Evolutionary conservation across 37 sponge, comb jelly and placozoan genomes (phyloP).

Genomic region (Eunapius fragilis): DNA sequence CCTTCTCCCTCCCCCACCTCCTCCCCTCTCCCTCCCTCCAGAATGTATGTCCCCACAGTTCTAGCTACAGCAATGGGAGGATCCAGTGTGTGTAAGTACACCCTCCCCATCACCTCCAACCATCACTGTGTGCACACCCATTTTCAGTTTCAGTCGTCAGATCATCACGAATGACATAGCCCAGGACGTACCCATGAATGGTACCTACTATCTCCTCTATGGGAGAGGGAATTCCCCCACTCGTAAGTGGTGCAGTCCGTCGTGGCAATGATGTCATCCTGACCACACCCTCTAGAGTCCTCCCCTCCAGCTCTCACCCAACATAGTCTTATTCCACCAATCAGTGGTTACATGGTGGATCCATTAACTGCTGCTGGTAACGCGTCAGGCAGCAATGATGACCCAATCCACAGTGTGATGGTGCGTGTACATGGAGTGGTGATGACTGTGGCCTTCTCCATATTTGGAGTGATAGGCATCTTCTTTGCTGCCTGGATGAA

Average conservation of each 20-base stretch:
- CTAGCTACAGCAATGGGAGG: neutral
- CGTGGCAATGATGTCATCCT: neutral
- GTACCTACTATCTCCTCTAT: neutral
- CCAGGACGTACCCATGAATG: neutral
- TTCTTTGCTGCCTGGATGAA: neutral
- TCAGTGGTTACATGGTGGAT: neutral
- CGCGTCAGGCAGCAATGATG: neutral
- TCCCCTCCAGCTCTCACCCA: neutral
- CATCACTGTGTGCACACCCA: neutral
- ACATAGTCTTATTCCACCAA: neutral
- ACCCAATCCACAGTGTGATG: neutral
- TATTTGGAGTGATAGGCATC: neutral
- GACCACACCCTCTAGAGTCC: neutral
- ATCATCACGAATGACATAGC: neutral
- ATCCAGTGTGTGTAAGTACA: neutral
- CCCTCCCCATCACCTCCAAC: neutral
- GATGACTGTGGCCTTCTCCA: neutral
- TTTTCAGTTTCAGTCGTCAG: neutral
- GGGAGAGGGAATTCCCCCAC: neutral
- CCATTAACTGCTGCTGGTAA: neutral
- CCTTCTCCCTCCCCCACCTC: neutral
- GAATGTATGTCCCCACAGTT: neutral
- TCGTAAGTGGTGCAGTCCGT: neutral
- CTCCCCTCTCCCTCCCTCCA: constrained; percentile 7
- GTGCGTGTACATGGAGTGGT: neutral